Conservation (phyloP, 2,797 vertebrate genomes). For the Merluccius polli region DNA sequence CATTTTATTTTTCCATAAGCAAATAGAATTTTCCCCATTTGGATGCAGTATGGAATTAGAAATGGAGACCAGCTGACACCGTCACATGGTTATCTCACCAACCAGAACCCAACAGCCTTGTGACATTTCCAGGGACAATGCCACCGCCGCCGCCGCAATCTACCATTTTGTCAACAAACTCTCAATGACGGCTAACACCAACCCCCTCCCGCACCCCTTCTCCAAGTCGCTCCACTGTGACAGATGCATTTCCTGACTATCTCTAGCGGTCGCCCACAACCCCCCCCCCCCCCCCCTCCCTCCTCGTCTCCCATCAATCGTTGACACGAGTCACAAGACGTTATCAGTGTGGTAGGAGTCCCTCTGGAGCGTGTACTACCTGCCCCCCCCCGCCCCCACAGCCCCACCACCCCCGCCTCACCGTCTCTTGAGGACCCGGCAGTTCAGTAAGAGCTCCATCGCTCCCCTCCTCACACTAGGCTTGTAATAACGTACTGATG, state of each 20-base stretch:
- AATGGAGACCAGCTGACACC: conserved; percentile 22
- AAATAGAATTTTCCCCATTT: conserved; percentile 14
- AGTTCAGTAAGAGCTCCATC: too few species aligned
- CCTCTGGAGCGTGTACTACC: conserved; percentile 51
- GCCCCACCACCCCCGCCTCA: neutral
- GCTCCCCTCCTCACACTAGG: too few species aligned
- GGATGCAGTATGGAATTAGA: conserved; percentile 33
- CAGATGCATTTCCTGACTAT: neutral
- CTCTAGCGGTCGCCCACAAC: neutral
- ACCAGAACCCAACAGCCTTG: conserved; percentile 7
- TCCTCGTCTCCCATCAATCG: conserved; percentile 59
- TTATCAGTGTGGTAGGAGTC: conserved; percentile 58
- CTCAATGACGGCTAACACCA: conserved; percentile 32
- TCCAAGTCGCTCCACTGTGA: neutral
- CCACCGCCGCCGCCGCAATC: conserved; percentile 51
- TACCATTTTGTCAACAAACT: conserved; percentile 60
- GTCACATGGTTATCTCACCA: conserved; percentile 37
- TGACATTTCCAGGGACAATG: conserved; percentile 62
- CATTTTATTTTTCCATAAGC: conserved; percentile 4
- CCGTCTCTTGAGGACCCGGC: neutral
- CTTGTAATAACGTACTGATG: too few species aligned
- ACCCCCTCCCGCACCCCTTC: neutral
- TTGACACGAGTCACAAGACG: conserved; percentile 53
- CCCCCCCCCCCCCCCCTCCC: conserved; percentile 1
- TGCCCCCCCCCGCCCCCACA: conserved; percentile 38